Conservation (phyloP, 2,113 vertebrate genomes). For the Sinocyclocheilus anophthalmus region DNA sequence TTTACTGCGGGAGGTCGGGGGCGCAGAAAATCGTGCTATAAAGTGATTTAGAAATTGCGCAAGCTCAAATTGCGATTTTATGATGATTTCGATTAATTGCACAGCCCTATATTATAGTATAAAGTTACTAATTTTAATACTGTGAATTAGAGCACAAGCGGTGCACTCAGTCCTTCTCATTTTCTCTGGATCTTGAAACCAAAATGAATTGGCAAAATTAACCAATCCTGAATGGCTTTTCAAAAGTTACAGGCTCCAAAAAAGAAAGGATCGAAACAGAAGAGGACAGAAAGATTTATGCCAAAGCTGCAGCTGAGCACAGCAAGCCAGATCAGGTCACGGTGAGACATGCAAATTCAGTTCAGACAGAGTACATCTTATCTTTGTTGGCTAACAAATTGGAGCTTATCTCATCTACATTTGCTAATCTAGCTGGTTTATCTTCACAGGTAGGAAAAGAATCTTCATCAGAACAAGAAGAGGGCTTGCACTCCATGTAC, state of each 20-base stretch:
- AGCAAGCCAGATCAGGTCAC: conserved; percentile 29
- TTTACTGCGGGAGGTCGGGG: too few species aligned
- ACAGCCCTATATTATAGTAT: neutral
- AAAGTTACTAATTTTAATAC: neutral
- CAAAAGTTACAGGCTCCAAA: neutral
- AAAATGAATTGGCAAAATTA: neutral
- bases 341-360: neutral
- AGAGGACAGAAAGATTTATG: neutral
- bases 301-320: conserved; percentile 2
- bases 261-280: neutral
- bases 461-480: neutral
- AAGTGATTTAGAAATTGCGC: too few species aligned
- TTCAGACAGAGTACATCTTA: conserved; percentile 20
- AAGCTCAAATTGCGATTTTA: too few species aligned
- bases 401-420: conserved; percentile 25
- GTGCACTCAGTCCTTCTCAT: neutral
- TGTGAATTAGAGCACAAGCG: neutral
- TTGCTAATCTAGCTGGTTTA: conserved; percentile 15
- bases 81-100: too few species aligned
- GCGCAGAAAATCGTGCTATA: too few species aligned
- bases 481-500: neutral
- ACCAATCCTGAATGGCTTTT: neutral
- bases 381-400: conserved; percentile 28
- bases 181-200: neutral
- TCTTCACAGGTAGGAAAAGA: neutral